Base-by-base conservation (phyloP, 2,113 vertebrate genomes). In the Acanthochromis polyacanthus region DNA sequence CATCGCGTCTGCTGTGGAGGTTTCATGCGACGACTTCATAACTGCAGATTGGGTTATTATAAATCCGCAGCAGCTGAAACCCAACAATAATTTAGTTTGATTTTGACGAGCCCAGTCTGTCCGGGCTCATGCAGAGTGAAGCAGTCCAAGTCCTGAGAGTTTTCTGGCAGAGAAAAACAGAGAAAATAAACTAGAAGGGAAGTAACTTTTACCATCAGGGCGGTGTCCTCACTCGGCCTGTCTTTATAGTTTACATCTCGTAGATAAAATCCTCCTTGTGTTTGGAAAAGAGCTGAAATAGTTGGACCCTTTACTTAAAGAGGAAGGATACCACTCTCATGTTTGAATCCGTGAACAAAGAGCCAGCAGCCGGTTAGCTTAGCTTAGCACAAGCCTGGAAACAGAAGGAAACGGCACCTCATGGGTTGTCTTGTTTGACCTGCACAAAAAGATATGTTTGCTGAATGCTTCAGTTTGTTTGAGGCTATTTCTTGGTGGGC, bases 51-150 rank as follows among this genome's bases (percentile, higher is more conserved):
- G 61, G 62, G 36, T 82, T 58, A 78, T 28, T 17, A 55, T 9
- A 65, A 78, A 56, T 69, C 66, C 63, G 38, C 45, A 78, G 62
- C 56, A 67, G 71, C 74, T 68, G 68, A 71, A 81, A 62, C 65
- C 52, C 56, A 1, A 32, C 66, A 57, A 43, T 52, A 45, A 67
- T 58, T 66, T 74, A 65, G 40, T 85, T 80, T 83, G 77, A 74
- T 79, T 81, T 71, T 57, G 66, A 75, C 23, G 7, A 88, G 46
- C 69, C 10, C 81, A 72, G 77, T 19, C 66, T 81, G 77, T 60
- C 69, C 8, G 17, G 57, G 75, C 81, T 88, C 71, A 43, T 25
- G 69, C 28, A 1, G 20, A 51, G 72, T 0, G 64, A 66, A 52
- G 59, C 30, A 1, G 20, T 70, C 83, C 84, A 82, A 90, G 62